phyloP scores from a whole-genome alignment of 2,888 invertebrate genomes.

The Rhagonycha lutea region DNA sequence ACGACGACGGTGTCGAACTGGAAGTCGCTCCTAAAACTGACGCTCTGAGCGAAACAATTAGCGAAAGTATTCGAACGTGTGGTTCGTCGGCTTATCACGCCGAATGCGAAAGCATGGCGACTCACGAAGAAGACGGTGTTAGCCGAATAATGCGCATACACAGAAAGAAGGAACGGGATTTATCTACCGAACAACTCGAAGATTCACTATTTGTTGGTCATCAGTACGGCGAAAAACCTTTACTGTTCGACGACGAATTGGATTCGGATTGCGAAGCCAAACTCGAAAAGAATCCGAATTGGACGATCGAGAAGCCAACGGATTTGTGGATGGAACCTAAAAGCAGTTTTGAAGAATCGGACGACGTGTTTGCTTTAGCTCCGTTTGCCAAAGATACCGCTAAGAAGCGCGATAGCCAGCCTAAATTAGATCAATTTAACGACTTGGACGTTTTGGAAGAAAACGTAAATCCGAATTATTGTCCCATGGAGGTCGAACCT shows the following conservation, averaged over 20 bases:
- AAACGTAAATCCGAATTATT: constrained; percentile 21
- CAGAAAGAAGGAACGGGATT: constrained; percentile 55
- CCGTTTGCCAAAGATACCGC: constrained; percentile 59
- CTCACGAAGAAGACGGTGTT: constrained; percentile 62
- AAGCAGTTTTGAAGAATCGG: constrained; percentile 53
- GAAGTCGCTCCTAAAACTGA: constrained; percentile 51
- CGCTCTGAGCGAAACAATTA: constrained; percentile 60
- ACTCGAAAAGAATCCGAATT: constrained; percentile 38
- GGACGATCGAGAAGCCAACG: constrained; percentile 38
- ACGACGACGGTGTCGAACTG: constrained; percentile 58
- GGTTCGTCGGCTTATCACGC: constrained; percentile 73
- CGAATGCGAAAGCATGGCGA: constrained; percentile 72
- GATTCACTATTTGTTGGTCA: constrained; percentile 71
- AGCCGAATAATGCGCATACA: constrained; percentile 58
- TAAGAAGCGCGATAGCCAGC: background rate
- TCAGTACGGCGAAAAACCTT: constrained; percentile 74
- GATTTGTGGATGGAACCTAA: constrained; percentile 50
- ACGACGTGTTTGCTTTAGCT: constrained; percentile 72
- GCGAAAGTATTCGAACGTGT: constrained; percentile 68
- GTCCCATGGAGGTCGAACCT: constrained; percentile 4
- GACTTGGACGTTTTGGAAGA: constrained; percentile 3
- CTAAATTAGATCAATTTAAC: background rate
- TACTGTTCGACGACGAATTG: constrained; percentile 78
- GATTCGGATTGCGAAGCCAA: constrained; percentile 63
- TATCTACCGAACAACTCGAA: constrained; percentile 47